Base-by-base conservation (phyloP, 2,797 vertebrate genomes). In the Sebastolobus altivelis region DNA sequence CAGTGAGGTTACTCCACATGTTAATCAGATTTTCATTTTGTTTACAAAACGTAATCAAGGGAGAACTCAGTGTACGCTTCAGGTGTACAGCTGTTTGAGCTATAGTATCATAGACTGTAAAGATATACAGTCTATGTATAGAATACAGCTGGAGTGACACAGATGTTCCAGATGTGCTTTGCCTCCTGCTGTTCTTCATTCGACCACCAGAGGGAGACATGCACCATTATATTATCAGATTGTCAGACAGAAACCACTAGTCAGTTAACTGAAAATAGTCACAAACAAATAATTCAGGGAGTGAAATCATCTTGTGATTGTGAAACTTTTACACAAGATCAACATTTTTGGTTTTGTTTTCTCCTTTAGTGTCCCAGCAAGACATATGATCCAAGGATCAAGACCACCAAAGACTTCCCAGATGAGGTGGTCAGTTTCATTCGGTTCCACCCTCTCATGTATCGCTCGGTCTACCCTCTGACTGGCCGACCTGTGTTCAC, bases 391-490 rank as follows among this genome's bases (percentile, higher is more conserved):
- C 97, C 97, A 0, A 91, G 95, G 63, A 96, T 99, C 85, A 99
- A 98, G 88, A 99, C 97, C 8, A 99, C 99, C 22, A 97, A 99
- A 87, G 98, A 99, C 92, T 98, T 99, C 75, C 97, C 98, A 0
- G 98, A 99, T 31, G 99, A 99, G 18, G 98, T 99, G 31, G 93
- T 99, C 77, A 98, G 97, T 82, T 99, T 99, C 90, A 97, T 99
- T 46, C 95, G 96, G 27, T 93, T 96, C 60, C 99, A 99, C 77
- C 98, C 98, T 0, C 94, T 99, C 67, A 99, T 99, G 98, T 92
- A 96, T 80, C 97, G 94, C 73, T 89, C 97, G 0, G 95, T 98
- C 9, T 94, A 96, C 71, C 98, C 99, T 0, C 92, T 97, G 66
- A 96, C 93, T 0, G 95, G 97, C 56, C 95, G 89, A 1, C 99